phyloP scores from a whole-genome alignment of 2,113 vertebrate species.

The Cheirogaleus medius region DNA sequence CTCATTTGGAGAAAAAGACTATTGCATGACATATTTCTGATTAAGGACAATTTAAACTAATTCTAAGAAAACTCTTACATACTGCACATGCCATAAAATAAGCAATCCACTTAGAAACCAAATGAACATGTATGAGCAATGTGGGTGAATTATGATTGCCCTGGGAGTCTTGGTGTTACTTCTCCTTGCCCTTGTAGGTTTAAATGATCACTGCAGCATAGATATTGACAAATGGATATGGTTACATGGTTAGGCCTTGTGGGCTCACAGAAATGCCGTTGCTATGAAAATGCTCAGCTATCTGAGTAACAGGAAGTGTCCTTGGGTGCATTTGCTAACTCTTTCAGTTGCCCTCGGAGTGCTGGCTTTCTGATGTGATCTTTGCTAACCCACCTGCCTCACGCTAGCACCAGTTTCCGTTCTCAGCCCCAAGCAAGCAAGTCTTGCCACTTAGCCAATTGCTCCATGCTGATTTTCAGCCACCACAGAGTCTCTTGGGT shows the following conservation, averaged over 20 bases:
- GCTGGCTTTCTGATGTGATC: background rate
- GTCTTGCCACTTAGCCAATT: background rate
- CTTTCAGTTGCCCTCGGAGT: background rate
- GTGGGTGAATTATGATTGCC: background rate
- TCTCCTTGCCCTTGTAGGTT: background rate
- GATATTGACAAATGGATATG: background rate
- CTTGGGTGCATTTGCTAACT: background rate
- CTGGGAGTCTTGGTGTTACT: background rate
- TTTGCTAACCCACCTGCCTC: background rate
- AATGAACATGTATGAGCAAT: background rate
- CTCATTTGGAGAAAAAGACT: conserved; percentile 55
- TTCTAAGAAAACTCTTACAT: conserved; percentile 46
- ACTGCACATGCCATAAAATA: conserved; percentile 1
- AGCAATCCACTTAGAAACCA: conserved; percentile 1
- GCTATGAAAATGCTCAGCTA: background rate
- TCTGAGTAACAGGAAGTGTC: background rate
- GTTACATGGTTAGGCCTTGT: background rate
- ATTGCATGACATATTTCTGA: conserved; percentile 18
- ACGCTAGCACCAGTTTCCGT: background rate
- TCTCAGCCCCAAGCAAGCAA: background rate
- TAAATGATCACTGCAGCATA: background rate
- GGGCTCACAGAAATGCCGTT: background rate
- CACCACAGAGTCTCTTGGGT: background rate
- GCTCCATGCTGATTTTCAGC: background rate
- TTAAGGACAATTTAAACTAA: conserved; percentile 59